Evolutionary conservation across 2,888 invertebrate species (phyloP).

Genomic region (Notodonta dromedarius): DNA sequence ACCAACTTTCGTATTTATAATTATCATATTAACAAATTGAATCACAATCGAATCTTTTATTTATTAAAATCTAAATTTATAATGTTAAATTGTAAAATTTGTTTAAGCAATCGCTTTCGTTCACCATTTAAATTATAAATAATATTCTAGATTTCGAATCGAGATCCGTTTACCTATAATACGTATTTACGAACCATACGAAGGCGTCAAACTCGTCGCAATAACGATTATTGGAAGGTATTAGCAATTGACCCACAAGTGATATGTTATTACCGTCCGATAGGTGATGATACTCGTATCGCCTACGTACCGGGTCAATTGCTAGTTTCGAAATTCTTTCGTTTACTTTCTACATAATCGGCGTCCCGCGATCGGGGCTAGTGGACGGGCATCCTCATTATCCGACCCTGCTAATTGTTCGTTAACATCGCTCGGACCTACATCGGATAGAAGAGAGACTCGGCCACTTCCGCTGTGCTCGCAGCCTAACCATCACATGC

Average conservation of each 20-base stretch:
- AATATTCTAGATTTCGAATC: neutral
- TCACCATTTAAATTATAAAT: neutral
- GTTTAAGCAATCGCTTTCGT: neutral
- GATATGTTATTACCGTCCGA: slow-evolving; percentile 62
- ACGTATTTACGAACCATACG: neutral
- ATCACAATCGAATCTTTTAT: neutral
- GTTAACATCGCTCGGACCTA: slow-evolving; percentile 37
- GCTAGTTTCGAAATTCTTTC: slow-evolving; percentile 62
- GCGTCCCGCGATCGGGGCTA: slow-evolving; percentile 23
- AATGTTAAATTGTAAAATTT: neutral
- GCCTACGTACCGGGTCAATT: slow-evolving; percentile 67
- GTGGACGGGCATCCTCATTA: slow-evolving; percentile 39
- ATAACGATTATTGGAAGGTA: slow-evolving; percentile 68
- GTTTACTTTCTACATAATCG: slow-evolving; percentile 68
- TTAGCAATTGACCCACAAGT: slow-evolving; percentile 74
- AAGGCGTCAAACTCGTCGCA: slow-evolving; percentile 50
- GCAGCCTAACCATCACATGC: neutral
- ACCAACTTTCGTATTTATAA: neutral
- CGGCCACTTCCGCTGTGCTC: neutral
- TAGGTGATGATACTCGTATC: slow-evolving; percentile 54
- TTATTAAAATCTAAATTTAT: neutral
- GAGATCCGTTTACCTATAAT: neutral
- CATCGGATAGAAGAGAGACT: slow-evolving; percentile 1
- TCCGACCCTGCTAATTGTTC: slow-evolving; percentile 57
- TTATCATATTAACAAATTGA: neutral